Evolutionary conservation across 1,140 invertebrate species (phyloP).

Genomic region (Holotrichia oblita): DNA sequence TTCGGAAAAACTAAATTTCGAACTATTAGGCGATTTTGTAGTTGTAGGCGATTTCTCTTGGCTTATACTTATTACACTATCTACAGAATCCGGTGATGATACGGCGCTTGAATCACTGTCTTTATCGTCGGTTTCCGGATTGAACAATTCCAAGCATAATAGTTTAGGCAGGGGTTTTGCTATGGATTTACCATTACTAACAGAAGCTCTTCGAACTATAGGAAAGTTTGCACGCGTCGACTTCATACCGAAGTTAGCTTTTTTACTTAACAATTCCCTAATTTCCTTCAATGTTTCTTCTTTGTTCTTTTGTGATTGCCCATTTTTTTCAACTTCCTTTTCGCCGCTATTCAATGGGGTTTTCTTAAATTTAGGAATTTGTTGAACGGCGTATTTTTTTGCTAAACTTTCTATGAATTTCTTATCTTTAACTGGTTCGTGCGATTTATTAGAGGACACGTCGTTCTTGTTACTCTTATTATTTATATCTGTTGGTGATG

Average conservation of each 20-base stretch:
- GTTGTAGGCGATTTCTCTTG: constrained; percentile 41
- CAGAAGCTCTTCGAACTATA: constrained; percentile 65
- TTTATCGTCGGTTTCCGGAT: constrained; percentile 89
- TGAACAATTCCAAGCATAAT: constrained; percentile 84
- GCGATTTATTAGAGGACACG: constrained; percentile 15
- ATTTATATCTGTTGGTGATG: constrained; percentile 49
- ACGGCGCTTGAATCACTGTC: constrained; percentile 89
- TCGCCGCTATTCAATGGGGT: constrained; percentile 51
- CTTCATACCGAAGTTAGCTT: constrained; percentile 68
- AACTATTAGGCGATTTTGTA: constrained; percentile 35
- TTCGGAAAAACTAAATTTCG: constrained; percentile 54
- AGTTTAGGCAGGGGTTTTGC: constrained; percentile 73
- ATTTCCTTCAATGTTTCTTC: constrained; percentile 73
- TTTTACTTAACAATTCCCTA: constrained; percentile 72
- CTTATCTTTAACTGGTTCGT: constrained; percentile 2
- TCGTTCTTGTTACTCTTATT: constrained; percentile 31
- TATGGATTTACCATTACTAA: constrained; percentile 63
- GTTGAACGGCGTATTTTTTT: constrained; percentile 58
- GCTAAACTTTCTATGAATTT: constrained; percentile 50
- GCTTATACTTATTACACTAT: constrained; percentile 79
- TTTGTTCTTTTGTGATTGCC: constrained; percentile 53
- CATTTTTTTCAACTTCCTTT: constrained; percentile 58
- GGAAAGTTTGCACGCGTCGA: constrained; percentile 63
- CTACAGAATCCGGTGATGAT: constrained; percentile 86
- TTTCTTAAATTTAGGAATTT: constrained; percentile 58